Percentiles rank a stretch among this genome's conserved stretches.
These are phyloP conservation scores for Cottus gobio DNA, from an alignment of 2,113 vertebrate genomes.

Conservation along the genomic window DNA sequence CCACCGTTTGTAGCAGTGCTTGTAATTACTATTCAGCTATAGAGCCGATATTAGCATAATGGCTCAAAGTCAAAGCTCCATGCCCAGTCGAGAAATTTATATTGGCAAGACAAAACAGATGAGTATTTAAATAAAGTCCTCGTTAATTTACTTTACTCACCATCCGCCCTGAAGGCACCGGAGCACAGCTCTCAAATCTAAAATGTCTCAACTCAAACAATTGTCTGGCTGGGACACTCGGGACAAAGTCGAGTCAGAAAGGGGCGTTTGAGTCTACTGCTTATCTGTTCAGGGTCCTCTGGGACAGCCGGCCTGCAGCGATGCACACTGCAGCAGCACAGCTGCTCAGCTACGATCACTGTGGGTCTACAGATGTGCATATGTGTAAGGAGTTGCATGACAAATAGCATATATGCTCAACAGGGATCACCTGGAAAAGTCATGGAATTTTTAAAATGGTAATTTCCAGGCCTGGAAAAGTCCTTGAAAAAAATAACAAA, in stretches of 20 bases:
- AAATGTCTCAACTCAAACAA: conserved; percentile 49
- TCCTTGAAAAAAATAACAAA: no score
- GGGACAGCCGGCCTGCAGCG: conserved; percentile 31
- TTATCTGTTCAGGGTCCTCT: conserved; percentile 48
- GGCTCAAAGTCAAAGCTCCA: conserved; percentile 60
- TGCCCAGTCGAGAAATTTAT: conserved; percentile 51
- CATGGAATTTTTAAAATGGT: no score
- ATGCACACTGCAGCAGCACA: not conserved
- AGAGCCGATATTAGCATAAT: conserved; percentile 59
- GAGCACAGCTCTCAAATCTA: conserved; percentile 42
- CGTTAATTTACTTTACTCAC: conserved; percentile 53
- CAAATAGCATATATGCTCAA: not conserved
- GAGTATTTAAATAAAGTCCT: conserved; percentile 66
- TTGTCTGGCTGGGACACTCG: conserved; percentile 13
- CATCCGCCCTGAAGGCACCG: conserved; percentile 42
- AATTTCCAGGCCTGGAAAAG: no score
- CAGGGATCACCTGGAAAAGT: no score
- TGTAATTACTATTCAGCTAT: conserved; percentile 63
- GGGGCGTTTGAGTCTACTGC: conserved; percentile 30
- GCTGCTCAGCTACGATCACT: conserved; percentile 4
- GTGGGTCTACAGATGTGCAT: no score
- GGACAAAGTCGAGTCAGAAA: conserved; percentile 38
- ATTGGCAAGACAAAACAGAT: conserved; percentile 43
- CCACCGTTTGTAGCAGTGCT: conserved; percentile 35
- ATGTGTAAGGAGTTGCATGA: not conserved